These are phyloP conservation scores for Zoanthus sansibaricus DNA, from an alignment of 92 coral and sea anemone genomes.

Conservation along the genomic window DNA sequence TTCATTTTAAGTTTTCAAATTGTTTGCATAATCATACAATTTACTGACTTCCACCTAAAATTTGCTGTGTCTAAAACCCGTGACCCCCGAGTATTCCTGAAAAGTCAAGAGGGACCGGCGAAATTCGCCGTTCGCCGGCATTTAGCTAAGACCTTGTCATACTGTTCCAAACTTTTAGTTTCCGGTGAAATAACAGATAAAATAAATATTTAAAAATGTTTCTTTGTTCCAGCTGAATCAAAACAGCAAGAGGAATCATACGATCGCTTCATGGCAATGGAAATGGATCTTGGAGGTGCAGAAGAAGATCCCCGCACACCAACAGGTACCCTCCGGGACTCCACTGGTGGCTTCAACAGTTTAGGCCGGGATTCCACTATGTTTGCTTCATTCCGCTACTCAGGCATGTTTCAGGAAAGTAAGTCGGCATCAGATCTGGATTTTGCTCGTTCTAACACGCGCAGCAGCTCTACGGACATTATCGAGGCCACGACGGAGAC, in stretches of 20 bases:
- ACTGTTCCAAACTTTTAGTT: no score
- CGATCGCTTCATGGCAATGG: slow-evolving; percentile 90
- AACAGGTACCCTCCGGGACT: slow-evolving; percentile 53
- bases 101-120: no score
- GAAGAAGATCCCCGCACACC: slow-evolving; percentile 52
- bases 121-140: no score
- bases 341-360: slow-evolving; percentile 41
- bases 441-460: slow-evolving; percentile 66
- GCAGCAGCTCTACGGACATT: slow-evolving; percentile 54
- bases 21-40: no score
- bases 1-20: no score
- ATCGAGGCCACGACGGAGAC: slow-evolving; percentile 67
- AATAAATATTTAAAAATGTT: background rate
- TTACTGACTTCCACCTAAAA: no score
- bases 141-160: no score
- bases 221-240: slow-evolving; percentile 37
- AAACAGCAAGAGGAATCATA: slow-evolving; percentile 73
- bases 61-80: no score
- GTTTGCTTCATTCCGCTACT: slow-evolving; percentile 73
- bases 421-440: slow-evolving; percentile 75
- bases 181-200: no score
- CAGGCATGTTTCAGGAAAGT: slow-evolving; percentile 79
- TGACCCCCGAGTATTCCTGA: no score
- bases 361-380: slow-evolving; percentile 76
- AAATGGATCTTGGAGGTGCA: slow-evolving; percentile 69